Base-by-base conservation (phyloP, 2,888 invertebrate genomes). In the Camponotus fellah region DNA sequence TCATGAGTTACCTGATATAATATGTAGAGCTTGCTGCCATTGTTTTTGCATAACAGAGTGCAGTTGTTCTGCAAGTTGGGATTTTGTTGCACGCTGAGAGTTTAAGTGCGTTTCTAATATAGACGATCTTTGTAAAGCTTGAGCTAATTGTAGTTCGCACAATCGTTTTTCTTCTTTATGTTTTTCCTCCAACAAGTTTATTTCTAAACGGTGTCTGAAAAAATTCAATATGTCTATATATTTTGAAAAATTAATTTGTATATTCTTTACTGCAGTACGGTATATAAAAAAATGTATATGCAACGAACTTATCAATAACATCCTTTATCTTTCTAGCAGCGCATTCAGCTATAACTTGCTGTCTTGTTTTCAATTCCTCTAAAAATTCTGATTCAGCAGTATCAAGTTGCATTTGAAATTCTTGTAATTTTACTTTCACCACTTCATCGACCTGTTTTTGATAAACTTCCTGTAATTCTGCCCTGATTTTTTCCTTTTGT, bases 371-470 rank as follows among this genome's bases (percentile, higher is more conserved):
- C 0, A 97, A 95, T 91, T 97, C 97, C 0, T 95, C 95, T 86
- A 96, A 96, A 91, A 97, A 95, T 58, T 96, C 96, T 34, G 95
- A 95, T 94, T 97, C 97, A 0, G 97, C 97, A 53, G 95, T 94
- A 89, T 98, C 97, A 53, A 98, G 94, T 93, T 98, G 97, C 0
- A 95, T 95, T 93, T 97, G 97, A 91, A 98, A 98, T 94, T 98
- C 98, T 90, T 96, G 96, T 83, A 98, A 95, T 92, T 98, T 98
- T 79, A 96, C 96, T 82, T 97, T 95, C 26, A 98, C 98, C 0
- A 98, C 97, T 71, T 96, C 96, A 91, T 98, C 98, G 14, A 98
- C 95, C 95, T 98, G 98, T 88, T 97, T 96, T 94, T 98, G 98
- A 92, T 98, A 98, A 92, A 97, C 97, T 56, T 96, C 95, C 90